Conservation (phyloP, 1,140 invertebrate species). For the Anastatus disparis region DNA sequence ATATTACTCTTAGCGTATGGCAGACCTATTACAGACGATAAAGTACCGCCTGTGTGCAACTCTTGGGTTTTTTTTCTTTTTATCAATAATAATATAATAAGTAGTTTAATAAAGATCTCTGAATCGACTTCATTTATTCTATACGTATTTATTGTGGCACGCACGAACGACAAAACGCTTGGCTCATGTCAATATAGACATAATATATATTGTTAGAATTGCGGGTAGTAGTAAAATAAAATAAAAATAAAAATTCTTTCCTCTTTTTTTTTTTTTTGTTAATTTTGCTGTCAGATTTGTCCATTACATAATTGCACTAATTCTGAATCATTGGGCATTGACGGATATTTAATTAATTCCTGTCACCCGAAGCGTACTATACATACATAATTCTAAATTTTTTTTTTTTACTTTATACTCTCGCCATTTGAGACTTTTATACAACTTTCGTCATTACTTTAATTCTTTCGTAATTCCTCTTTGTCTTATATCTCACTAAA, state of each 20-base stretch:
- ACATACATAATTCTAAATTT: background rate
- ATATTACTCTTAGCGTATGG: conserved; percentile 15
- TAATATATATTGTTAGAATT: background rate
- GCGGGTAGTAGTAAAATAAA: background rate
- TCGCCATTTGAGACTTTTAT: background rate
- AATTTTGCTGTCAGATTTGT: too few species aligned
- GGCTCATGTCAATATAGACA: conserved; percentile 11
- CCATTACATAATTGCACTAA: conserved; percentile 28
- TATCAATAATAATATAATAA: conserved; percentile 51
- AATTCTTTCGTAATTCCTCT: background rate
- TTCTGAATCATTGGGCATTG: conserved; percentile 17
- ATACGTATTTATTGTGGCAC: conserved; percentile 52
- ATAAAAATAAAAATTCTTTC: background rate
- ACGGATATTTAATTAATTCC: conserved; percentile 6
- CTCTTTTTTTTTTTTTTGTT: conserved; percentile 19
- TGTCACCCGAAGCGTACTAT: conserved; percentile 19
- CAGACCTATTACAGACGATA: conserved; percentile 3
- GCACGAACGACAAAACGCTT: conserved; percentile 37
- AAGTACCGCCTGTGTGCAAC: background rate
- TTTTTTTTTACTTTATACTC: background rate
- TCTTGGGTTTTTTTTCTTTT: too few species aligned
- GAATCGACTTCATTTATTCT: conserved; percentile 54
- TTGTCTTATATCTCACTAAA: conserved; percentile 23
- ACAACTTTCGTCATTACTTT: background rate
- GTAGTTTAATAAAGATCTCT: conserved; percentile 61